Conservation (phyloP, 2,797 vertebrate genomes). For the Crax fasciolata region DNA sequence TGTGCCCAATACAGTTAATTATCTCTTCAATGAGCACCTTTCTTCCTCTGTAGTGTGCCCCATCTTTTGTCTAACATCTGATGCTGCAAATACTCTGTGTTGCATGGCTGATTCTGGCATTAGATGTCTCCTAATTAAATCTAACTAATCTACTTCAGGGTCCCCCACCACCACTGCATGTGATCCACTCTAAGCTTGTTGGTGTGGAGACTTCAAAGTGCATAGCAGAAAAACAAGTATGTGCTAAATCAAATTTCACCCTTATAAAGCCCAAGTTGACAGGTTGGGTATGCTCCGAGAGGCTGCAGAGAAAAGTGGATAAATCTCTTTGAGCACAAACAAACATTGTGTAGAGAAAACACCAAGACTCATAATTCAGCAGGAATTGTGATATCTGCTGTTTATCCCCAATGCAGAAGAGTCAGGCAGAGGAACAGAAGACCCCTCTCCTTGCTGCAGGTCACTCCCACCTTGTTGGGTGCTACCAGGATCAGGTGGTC, state of each 20-base stretch:
- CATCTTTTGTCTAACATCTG: constrained; percentile 24
- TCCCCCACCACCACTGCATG: neutral
- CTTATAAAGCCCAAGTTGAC: neutral
- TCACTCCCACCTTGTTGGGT: neutral
- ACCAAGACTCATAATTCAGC: constrained; percentile 34
- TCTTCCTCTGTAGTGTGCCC: neutral
- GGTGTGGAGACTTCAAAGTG: neutral
- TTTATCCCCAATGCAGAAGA: constrained; percentile 45
- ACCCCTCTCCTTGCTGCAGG: neutral
- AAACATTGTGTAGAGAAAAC: neutral
- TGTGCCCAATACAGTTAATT: neutral
- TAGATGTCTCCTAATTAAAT: constrained; percentile 19
- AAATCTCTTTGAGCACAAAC: neutral
- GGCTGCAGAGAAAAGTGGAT: neutral
- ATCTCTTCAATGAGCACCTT: neutral
- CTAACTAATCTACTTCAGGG: neutral
- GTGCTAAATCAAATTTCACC: neutral
- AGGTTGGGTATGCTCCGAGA: neutral
- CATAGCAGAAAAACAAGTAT: neutral
- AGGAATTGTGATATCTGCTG: constrained; percentile 45
- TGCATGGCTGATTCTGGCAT: neutral
- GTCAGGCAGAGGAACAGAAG: constrained; percentile 19
- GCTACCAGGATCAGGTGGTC: neutral
- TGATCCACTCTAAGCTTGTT: neutral
- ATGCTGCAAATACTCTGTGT: neutral